Evolutionary conservation across 2,797 vertebrate genomes (phyloP).

Genomic region (Siniperca obscura): DNA sequence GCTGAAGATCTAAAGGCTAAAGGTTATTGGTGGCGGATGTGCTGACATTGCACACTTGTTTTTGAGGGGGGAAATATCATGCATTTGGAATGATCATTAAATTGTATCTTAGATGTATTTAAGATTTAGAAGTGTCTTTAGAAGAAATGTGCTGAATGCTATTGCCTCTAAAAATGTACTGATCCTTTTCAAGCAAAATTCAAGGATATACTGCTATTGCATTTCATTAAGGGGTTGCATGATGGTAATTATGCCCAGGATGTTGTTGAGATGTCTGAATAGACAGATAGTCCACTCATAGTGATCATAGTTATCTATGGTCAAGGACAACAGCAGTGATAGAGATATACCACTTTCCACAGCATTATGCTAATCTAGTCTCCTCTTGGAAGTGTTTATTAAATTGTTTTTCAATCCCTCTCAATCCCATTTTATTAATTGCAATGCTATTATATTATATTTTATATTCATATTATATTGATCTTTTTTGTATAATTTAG

Average conservation of each 20-base stretch:
- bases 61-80: no score
- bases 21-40: background rate
- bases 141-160: background rate
- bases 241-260: background rate
- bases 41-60: background rate
- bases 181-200: background rate
- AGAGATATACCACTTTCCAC: background rate
- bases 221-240: background rate
- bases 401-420: conserved; percentile 16
- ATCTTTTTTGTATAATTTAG: conserved; percentile 9
- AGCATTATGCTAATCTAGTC: conserved; percentile 38
- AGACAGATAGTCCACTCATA: conserved; percentile 1
- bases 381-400: conserved; percentile 38
- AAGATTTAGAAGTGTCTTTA: background rate
- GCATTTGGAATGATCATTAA: background rate
- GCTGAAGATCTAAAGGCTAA: background rate
- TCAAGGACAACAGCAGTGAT: conserved; percentile 43
- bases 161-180: background rate
- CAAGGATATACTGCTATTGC: background rate
- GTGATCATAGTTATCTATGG: conserved; percentile 22
- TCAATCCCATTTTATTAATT: conserved; percentile 20
- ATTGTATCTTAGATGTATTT: background rate
- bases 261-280: conserved; percentile 20
- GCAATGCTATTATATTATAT: conserved; percentile 10
- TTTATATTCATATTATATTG: no score